Conservation (phyloP, 2,888 invertebrate species). For the Nyleta sp. region DNA sequence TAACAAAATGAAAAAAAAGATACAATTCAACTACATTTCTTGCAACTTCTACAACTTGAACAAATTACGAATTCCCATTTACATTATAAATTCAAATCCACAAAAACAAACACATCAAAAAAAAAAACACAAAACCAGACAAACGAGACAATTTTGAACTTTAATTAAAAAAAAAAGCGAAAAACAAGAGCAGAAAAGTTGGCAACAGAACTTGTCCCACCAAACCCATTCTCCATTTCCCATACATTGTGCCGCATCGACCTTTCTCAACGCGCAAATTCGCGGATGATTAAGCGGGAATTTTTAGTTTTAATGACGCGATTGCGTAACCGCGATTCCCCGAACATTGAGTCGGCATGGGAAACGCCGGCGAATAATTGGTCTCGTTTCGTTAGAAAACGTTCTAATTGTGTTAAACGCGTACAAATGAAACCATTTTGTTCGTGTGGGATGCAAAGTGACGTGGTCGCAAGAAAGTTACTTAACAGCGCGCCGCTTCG, state of each 20-base stretch:
- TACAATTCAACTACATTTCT: too few species aligned
- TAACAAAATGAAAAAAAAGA: too few species aligned
- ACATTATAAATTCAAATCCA: too few species aligned
- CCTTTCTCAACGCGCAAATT: slow-evolving; percentile 2
- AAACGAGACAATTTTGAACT: too few species aligned
- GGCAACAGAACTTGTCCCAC: background rate
- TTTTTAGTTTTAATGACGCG: slow-evolving; percentile 1
- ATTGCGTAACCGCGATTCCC: slow-evolving; percentile 18
- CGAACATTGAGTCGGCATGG: slow-evolving; percentile 32
- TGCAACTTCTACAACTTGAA: too few species aligned
- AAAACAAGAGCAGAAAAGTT: too few species aligned
- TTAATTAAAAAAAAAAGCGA: too few species aligned
- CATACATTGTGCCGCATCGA: background rate
- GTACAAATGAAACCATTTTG: slow-evolving; percentile 40
- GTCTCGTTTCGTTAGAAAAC: slow-evolving; percentile 47
- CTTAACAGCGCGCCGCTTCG: slow-evolving; percentile 47
- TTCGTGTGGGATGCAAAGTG: slow-evolving; percentile 48
- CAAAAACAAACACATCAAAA: too few species aligned
- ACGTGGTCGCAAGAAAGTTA: slow-evolving; percentile 54
- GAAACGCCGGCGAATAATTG: slow-evolving; percentile 32
- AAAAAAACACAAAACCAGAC: too few species aligned
- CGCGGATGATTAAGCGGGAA: background rate
- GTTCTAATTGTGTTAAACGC: slow-evolving; percentile 52
- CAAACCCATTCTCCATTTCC: slow-evolving; percentile 12
- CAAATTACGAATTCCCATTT: too few species aligned